Base-by-base conservation (phyloP, 2,888 invertebrate species). In the Lumbricus terrestris region DNA sequence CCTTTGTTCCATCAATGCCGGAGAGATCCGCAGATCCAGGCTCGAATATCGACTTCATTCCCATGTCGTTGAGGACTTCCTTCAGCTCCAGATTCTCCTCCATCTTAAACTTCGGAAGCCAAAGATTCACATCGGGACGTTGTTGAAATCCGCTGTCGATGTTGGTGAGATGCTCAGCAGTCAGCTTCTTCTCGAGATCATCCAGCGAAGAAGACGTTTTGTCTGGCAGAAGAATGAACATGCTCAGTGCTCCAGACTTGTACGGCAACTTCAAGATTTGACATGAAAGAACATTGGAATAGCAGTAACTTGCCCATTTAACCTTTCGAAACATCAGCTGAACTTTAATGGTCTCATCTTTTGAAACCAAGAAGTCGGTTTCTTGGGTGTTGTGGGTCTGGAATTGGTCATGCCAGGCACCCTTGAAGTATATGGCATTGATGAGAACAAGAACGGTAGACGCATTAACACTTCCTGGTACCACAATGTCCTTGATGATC, bases 401-500 rank as follows among this genome's bases (percentile, higher is more conserved):
- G 93, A 98, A 98, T 90, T 93, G 91, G 23, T 92, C 90, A 82
- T 91, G 90, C 93, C 94, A 92, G 96, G 92, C 92, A 40, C 94
- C 95, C 92, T 95, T 91, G 91, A 91, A 91, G 91, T 95, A 95
- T 83, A 95, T 92, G 34, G 95, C 95, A 91, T 95, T 95, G 90
- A 95, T 93, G 23, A 95, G 92, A 33, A 95, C 93, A 23, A 95
- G 90, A n/a, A 92, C 91, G 15, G 94, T 94, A 35, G 91, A 38
- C 33, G 88, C 83, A 88, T 91, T 92, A 23, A 95, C 91, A 29
- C 92, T 91, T 88, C 96, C 96, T 1, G 96, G n/a, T 3, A 95
- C 94, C 88, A 98, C 95, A 6, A 98, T 95, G 93, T 97, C 96
- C 92, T 96, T 96, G 91, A 98, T 98, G 94, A 97, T 97, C 16